Evolutionary conservation across 2,888 invertebrate species (phyloP).

Genomic region (Apantesis nais): DNA sequence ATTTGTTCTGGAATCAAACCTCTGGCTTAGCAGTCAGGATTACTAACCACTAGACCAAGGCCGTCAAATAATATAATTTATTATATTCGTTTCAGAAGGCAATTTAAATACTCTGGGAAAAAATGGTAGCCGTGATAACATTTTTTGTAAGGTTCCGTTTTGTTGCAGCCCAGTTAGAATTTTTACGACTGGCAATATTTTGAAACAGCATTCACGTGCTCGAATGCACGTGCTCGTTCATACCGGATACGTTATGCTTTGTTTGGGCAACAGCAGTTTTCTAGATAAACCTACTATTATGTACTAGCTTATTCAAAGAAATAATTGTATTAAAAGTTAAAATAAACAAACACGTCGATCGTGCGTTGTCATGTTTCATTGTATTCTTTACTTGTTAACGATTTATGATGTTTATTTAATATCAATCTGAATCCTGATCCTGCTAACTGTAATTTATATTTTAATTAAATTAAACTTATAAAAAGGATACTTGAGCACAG

Average conservation of each 20-base stretch:
- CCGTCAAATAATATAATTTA: neutral
- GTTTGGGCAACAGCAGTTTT: slow-evolving; percentile 48
- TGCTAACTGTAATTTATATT: neutral
- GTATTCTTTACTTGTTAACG: neutral
- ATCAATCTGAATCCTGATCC: neutral
- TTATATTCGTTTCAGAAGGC: neutral
- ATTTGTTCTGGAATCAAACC: neutral
- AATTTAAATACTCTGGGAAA: slow-evolving; percentile 1
- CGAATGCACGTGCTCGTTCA: slow-evolving; percentile 48
- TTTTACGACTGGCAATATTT: slow-evolving; percentile 61
- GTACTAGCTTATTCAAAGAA: slow-evolving; percentile 8
- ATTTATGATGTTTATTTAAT: neutral
- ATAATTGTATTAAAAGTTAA: neutral
- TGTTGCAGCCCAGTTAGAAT: slow-evolving; percentile 35
- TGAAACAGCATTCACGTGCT: slow-evolving; percentile 53
- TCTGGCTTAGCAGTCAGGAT: neutral
- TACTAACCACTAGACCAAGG: neutral
- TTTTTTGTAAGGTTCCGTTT: slow-evolving; percentile 39
- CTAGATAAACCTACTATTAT: slow-evolving; percentile 44
- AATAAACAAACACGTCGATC: neutral
- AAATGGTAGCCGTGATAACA: slow-evolving; percentile 14
- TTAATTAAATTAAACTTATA: neutral
- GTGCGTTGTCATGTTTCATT: neutral
- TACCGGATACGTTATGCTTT: slow-evolving; percentile 48
- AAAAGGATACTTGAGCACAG: neutral